Evolutionary conservation across 1,140 invertebrate genomes (phyloP).

Genomic region (Drosophila aff.): DNA sequence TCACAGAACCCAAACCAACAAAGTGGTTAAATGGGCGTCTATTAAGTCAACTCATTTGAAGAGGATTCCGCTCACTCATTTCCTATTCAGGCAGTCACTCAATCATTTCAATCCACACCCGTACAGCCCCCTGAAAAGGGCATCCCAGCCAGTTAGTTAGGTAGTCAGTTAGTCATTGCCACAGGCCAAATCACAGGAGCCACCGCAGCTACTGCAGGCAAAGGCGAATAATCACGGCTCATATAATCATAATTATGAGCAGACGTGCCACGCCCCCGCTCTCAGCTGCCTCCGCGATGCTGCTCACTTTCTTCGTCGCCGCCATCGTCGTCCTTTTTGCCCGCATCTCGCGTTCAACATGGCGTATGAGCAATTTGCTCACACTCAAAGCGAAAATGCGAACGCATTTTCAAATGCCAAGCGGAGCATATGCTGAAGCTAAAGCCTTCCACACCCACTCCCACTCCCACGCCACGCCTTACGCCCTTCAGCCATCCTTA

Average conservation of each 20-base stretch:
- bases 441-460: neutral
- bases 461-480: neutral
- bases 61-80: constrained; percentile 17
- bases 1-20: neutral
- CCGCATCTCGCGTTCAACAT: constrained; percentile 55
- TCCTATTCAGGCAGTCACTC: constrained; percentile 22
- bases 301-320: neutral
- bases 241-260: constrained; percentile 71
- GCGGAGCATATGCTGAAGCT: constrained; percentile 54
- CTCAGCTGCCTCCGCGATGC: neutral
- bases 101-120: constrained; percentile 36
- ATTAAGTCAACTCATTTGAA: constrained; percentile 11
- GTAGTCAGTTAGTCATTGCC: constrained; percentile 59
- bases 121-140: constrained; percentile 1
- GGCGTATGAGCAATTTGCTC: constrained; percentile 73
- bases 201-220: constrained; percentile 9
- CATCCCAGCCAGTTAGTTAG: constrained; percentile 29
- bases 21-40: constrained; percentile 12
- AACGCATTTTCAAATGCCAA: constrained; percentile 67
- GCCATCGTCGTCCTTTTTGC: constrained; percentile 6
- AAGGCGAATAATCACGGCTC: constrained; percentile 62
- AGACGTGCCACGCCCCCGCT: constrained; percentile 29
- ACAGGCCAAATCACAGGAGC: constrained; percentile 50
- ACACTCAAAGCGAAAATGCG: constrained; percentile 62
- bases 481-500: neutral